A percentile compares a stretch with the other conserved stretches of the same genome.
Conservation (phyloP, 2,888 invertebrate species). For the Sarcophaga carnaria region DNA sequence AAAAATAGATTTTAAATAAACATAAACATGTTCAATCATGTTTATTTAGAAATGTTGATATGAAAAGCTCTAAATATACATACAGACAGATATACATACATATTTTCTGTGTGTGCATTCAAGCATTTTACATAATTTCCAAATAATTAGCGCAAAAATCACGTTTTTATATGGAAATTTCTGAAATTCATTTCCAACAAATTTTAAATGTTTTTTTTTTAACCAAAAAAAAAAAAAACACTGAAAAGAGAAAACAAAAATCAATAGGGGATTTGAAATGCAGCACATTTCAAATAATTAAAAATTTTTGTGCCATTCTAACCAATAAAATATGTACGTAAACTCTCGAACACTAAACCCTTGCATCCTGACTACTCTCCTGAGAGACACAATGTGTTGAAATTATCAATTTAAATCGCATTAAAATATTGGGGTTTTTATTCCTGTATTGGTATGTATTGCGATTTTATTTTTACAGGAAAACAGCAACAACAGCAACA, state of each 20-base stretch:
- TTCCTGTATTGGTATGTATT: neutral
- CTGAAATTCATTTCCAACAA: neutral
- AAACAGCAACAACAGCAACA: too few species aligned
- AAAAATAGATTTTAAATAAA: neutral
- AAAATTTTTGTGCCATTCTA: too few species aligned
- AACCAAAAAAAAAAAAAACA: slow-evolving; percentile 2
- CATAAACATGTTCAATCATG: slow-evolving; percentile 15
- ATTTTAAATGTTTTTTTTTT: slow-evolving; percentile 3
- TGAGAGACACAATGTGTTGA: neutral
- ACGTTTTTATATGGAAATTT: slow-evolving; percentile 38
- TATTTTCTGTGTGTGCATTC: slow-evolving; percentile 1
- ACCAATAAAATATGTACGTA: neutral
- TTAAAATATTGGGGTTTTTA: slow-evolving; percentile 19
- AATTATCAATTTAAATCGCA: slow-evolving; percentile 22
- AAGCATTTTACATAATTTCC: slow-evolving; percentile 47
- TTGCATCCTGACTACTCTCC: too few species aligned
- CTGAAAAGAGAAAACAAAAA: neutral
- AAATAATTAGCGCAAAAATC: slow-evolving; percentile 44
- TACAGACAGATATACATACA: too few species aligned
- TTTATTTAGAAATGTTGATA: slow-evolving; percentile 26
- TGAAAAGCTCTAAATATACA: neutral
- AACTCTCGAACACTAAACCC: too few species aligned
- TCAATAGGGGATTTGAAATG: neutral
- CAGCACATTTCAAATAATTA: too few species aligned
- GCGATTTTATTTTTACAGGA: neutral